Evolutionary conservation across 2,888 invertebrate species (phyloP), one percentile per base, ranked within the genome.

Genomic region (Pyrocoelia pectoralis): DNA sequence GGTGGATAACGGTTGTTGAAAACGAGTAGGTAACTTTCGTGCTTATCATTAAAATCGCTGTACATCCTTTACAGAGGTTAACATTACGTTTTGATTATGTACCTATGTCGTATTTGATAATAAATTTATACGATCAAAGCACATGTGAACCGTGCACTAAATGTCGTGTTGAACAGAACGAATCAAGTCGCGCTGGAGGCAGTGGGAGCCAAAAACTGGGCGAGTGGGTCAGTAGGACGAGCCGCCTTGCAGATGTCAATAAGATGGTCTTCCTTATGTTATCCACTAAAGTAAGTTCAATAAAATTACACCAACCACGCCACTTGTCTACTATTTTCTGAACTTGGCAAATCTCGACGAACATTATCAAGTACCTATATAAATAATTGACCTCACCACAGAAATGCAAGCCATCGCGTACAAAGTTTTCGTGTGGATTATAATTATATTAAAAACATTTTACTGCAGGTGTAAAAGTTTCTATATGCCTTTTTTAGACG

Each of bases 181-280:
- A 63, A 69, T 56, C 66, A 64, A 68, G 66, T 64, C 68, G 66
- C 65, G 68, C 70, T 72, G 70, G 68, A 68, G 71, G 75, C 73
- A 69, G 68, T 70, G 68, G 69, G 69, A 68, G 72, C 68, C 69
- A 70, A 73, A 72, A 77, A 75, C 74, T 77, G 76, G 77, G 77
- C 70, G 77, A 78, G 74, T 78, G 72, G 78, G 78, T 78, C 74
- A 78, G 72, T 76, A 72, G 78, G 77, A 72, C 77, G 74, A 72
- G 72, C 74, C 78, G 78, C 76, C 74, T 75, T 72, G 75, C 77
- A 77, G 77, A 76, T 76, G 76, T 74, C 74, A 71, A 73, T 72
- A 68, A 71, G 68, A 38, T 64, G 65, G 68, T 65, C 70, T 70
- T 71, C 70, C 72, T 71, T 71, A 70, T 70, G 70, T 62, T 67